Base-by-base conservation (phyloP, 2,113 vertebrate genomes). In the Python bivittatus region DNA sequence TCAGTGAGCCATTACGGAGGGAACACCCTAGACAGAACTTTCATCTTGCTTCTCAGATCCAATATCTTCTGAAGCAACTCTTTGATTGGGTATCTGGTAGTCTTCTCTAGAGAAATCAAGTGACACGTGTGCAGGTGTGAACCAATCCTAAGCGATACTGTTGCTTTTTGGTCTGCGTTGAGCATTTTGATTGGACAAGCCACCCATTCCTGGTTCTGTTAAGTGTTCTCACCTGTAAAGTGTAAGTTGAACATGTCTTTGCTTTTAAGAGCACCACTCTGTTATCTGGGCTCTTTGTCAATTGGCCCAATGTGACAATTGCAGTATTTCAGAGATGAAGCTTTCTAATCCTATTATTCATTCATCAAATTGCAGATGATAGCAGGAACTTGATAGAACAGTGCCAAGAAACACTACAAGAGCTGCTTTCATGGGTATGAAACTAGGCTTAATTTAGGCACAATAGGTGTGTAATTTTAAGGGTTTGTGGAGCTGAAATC, bases 401-500 rank as follows among this genome's bases (percentile, higher is more conserved):
- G 96, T 96, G 98, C 98, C 97, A 97, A 98, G 97, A 98, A 97
- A 48, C 98, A 98, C 98, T 93, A 95, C 96, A 97, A 97, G 97
- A 97, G 97, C 97, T 97, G 97, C 97, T 98, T 98, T 97, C 97
- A 97, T 97, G 89, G 93, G 98, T 98, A 98, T 97, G 98, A 98
- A 99, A 98, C 98, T 97, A 96, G 97, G 99, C 98, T 99, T 99
- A 99, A 98, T 98, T 96, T 96, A 92, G 96, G 97, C 98, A 99
- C 98, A 99, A 99, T 99, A 98, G 98, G 98, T 99, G 98, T 99
- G 98, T 99, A 99, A 99, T 99, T 99, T 92, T 99, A 98, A 99
- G 98, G 98, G 99, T 99, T 99, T 99, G 98, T 99, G 98, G 98
- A 98, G 98, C 98, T 97, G 97, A 99, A 99, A 99, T 99, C 98